Conservation (phyloP, 2,797 vertebrate genomes). For the Lycodopsis pacificus region DNA sequence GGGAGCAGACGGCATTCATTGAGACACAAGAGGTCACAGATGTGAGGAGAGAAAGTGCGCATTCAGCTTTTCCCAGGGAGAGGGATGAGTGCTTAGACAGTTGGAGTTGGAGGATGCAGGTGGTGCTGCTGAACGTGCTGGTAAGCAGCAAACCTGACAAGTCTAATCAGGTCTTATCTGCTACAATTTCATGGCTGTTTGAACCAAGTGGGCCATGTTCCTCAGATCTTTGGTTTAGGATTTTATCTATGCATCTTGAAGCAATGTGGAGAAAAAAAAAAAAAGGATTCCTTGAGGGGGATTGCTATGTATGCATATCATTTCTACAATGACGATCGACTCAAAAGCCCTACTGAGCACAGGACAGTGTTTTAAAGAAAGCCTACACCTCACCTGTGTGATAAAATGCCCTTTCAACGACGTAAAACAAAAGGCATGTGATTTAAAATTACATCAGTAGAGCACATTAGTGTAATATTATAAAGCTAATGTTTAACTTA, state of each 20-base stretch:
- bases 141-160: slow-evolving; percentile 73
- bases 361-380: slow-evolving; percentile 16
- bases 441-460: neutral
- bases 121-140: slow-evolving; percentile 66
- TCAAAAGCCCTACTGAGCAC: slow-evolving; percentile 12
- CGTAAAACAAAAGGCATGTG: neutral
- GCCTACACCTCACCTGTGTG: slow-evolving; percentile 4
- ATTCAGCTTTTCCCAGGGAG: slow-evolving; percentile 70
- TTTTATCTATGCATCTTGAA: slow-evolving; percentile 72
- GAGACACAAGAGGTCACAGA: slow-evolving; percentile 57
- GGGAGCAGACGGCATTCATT: slow-evolving; percentile 45
- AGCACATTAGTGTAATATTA: neutral
- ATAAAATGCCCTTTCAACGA: neutral
- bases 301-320: slow-evolving; percentile 37
- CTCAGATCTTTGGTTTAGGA: slow-evolving; percentile 70
- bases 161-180: slow-evolving; percentile 85
- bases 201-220: slow-evolving; percentile 86
- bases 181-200: slow-evolving; percentile 86
- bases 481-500: neutral
- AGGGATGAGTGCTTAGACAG: slow-evolving; percentile 34
- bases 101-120: slow-evolving; percentile 67
- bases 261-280: slow-evolving; percentile 27
- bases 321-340: slow-evolving; percentile 44
- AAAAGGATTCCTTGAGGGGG: slow-evolving; percentile 14
- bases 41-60: slow-evolving; percentile 66